Base-by-base conservation (phyloP, 2,113 vertebrate genomes). In the Ptilorrhoa leucosticta region DNA sequence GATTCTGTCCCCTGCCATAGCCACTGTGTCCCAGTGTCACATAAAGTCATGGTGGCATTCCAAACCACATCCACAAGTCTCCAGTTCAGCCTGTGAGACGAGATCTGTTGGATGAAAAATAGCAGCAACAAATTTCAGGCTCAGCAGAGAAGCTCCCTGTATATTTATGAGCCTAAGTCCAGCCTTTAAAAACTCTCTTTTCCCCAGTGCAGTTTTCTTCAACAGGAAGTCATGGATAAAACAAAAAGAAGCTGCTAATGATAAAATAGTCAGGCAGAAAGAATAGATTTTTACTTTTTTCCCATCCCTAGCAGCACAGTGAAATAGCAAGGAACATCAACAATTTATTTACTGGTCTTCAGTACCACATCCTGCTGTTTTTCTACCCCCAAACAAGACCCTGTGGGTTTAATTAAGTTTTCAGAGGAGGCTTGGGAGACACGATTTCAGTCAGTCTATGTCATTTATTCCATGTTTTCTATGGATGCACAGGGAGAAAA, bases 371-470 rank as follows among this genome's bases (percentile, higher is more conserved):
- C 73, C 76, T 89, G 92, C 80, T 94, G 80, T 35, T 96, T 90
- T 96, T 92, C 86, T 81, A 87, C 61, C 72, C 79, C 60, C 88
- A 96, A 93, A 97, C 86, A 96, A 95, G 96, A 93, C 90, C 93
- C 93, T 92, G 64, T 65, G 95, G 96, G 76, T 89, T 95, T 95
- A 95, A 97, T 97, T 96, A 96, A 87, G 90, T 71, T 92, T 94
- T 94, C 96, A 93, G 80, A 83, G 69, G 72, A 89, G 73, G 84
- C 50, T 83, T 92, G 83, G 80, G 92, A 95, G 73, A 81, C 66
- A 84, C 2, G 18, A 89, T 83, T 96, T 90, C 93, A 92, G 57
- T 90, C 90, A 57, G 85, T 65, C 92, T 81, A 27, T 89, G 88
- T 76, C 90, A 84, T 92, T 97, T 95, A 87, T 87, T 94, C 72